A percentile compares a stretch with the other conserved stretches of the same genome.
phyloP scores from a whole-genome alignment of 2,797 vertebrate species.

The Thunnus albacares region DNA sequence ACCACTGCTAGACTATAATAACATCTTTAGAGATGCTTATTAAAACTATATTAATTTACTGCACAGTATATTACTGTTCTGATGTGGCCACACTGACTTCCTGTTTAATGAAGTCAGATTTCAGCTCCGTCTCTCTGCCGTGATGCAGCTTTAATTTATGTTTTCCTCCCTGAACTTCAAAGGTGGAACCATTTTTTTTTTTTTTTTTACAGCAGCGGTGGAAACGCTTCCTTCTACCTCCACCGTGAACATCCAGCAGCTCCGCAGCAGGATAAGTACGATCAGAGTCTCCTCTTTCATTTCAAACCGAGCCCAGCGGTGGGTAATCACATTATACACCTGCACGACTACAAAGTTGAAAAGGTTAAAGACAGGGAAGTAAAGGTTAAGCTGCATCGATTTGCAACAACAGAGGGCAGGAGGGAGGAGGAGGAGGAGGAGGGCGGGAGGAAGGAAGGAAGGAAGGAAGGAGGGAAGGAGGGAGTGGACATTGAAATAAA shows the following conservation, averaged over 20 bases:
- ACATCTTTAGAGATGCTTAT: too few relatives aligned
- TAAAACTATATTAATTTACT: too few relatives aligned
- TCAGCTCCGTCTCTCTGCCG: neutral
- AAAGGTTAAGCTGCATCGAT: conserved; percentile 49
- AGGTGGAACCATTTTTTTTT: neutral
- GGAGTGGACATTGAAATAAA: neutral
- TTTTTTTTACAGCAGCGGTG: conserved; percentile 3
- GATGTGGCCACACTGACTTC: too few relatives aligned
- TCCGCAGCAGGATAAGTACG: conserved; percentile 9
- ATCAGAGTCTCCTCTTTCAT: conserved; percentile 30
- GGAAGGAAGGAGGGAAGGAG: neutral
- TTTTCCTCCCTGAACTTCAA: conserved; percentile 45
- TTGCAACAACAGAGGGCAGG: conserved; percentile 12
- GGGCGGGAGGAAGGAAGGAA: neutral
- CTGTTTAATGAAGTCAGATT: too few relatives aligned
- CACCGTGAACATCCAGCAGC: conserved; percentile 30
- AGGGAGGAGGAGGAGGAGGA: neutral
- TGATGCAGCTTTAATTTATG: conserved; percentile 22
- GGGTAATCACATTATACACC: conserved; percentile 54
- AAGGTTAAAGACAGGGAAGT: conserved; percentile 48
- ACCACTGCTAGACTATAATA: too few relatives aligned
- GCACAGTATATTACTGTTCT: too few relatives aligned
- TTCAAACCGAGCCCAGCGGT: conserved; percentile 21
- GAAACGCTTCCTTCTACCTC: conserved; percentile 31
- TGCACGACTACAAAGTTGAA: conserved; percentile 31